A percentile compares a stretch with the other conserved stretches of the same genome.
These are phyloP conservation scores for Octopus sinensis DNA, from an alignment of 1,140 invertebrate genomes.

Conservation along the genomic window DNA sequence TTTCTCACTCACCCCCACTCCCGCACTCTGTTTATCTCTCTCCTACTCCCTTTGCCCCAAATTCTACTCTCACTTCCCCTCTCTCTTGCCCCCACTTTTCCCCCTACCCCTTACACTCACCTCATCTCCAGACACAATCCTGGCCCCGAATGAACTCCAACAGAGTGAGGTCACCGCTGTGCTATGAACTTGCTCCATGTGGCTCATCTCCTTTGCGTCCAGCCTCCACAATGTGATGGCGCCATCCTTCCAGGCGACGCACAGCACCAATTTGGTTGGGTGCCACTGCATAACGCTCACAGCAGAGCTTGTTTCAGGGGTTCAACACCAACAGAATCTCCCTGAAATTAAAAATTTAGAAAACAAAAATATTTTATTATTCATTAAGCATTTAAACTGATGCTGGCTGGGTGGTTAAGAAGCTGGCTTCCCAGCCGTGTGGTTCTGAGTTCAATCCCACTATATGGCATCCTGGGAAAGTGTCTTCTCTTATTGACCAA, in stretches of 20 bases:
- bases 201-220: slow-evolving; percentile 66
- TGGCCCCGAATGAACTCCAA: slow-evolving; percentile 76
- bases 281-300: slow-evolving; percentile 80
- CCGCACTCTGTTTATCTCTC: background rate
- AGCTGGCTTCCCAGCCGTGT: too few species aligned
- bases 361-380: slow-evolving; percentile 7
- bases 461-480: too few species aligned
- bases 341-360: slow-evolving; percentile 61
- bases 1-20: background rate
- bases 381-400: too few species aligned
- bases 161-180: slow-evolving; percentile 71
- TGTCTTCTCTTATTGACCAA: too few species aligned
- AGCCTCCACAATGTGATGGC: slow-evolving; percentile 79
- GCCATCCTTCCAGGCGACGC: slow-evolving; percentile 87
- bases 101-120: slow-evolving; percentile 26
- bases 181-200: slow-evolving; percentile 75
- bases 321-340: slow-evolving; percentile 75
- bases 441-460: too few species aligned
- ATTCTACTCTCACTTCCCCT: background rate
- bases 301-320: slow-evolving; percentile 61
- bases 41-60: background rate
- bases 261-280: slow-evolving; percentile 75
- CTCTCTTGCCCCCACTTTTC: too few species aligned
- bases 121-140: slow-evolving; percentile 65
- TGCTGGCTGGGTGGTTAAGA: too few species aligned